phyloP scores from a whole-genome alignment of 2,113 vertebrate species.

The Xenus cinereus region DNA sequence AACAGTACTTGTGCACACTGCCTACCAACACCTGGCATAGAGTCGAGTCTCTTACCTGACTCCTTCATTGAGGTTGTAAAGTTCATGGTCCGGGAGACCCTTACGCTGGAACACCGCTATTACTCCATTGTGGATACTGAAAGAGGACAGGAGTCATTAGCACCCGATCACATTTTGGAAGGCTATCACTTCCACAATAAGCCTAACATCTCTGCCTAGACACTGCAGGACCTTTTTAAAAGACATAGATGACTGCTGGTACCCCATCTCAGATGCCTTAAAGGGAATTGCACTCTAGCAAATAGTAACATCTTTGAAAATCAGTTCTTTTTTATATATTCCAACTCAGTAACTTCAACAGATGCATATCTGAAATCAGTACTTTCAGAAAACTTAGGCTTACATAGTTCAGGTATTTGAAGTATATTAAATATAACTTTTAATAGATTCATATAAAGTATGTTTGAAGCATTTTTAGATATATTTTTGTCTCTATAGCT shows the following conservation, averaged over 20 bases:
- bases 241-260: background rate
- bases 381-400: background rate
- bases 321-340: background rate
- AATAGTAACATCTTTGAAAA: background rate
- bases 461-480: background rate
- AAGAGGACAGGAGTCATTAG: conserved; percentile 25
- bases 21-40: background rate
- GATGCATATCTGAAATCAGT: background rate
- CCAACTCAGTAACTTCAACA: background rate
- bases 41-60: conserved; percentile 83
- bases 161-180: background rate
- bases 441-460: background rate
- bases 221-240: background rate
- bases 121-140: conserved; percentile 94
- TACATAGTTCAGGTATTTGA: background rate
- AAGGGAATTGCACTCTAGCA: background rate
- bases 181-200: background rate
- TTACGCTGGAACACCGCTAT: conserved; percentile 93
- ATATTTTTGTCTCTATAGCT: background rate
- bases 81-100: conserved; percentile 91
- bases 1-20: background rate
- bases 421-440: background rate
- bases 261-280: background rate
- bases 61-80: conserved; percentile 94
- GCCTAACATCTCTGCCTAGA: background rate